Conservation (phyloP, 2,888 invertebrate species). For the Electrophaes corylata region DNA sequence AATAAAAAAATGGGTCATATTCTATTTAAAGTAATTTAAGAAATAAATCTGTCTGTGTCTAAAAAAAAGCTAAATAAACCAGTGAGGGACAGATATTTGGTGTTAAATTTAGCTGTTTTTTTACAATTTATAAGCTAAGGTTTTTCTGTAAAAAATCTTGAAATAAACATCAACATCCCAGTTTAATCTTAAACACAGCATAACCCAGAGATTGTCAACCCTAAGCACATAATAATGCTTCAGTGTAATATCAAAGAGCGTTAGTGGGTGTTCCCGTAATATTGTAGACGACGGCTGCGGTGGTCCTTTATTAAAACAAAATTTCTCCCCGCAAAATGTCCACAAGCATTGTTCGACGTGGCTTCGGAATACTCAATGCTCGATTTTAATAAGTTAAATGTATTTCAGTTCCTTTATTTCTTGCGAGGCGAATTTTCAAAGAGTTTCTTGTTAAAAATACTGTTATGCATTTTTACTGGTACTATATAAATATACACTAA, state of each 20-base stretch:
- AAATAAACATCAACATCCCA: constrained; percentile 41
- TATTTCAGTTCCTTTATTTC: constrained; percentile 40
- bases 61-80: too few species aligned
- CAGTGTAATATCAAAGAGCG: constrained; percentile 77
- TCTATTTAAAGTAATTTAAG: too few species aligned
- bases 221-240: constrained; percentile 77
- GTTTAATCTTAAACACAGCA: constrained; percentile 54
- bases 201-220: constrained; percentile 73
- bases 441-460: background rate
- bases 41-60: too few species aligned
- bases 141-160: constrained; percentile 8
- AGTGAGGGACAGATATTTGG: too few species aligned
- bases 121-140: too few species aligned
- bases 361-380: constrained; percentile 45
- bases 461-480: too few species aligned
- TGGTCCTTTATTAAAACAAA: constrained; percentile 82
- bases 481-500: too few species aligned
- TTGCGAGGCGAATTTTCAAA: constrained; percentile 13
- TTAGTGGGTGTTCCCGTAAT: constrained; percentile 80
- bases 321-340: constrained; percentile 78
- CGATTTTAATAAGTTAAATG: constrained; percentile 54
- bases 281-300: constrained; percentile 75
- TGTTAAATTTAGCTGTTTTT: too few species aligned
- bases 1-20: too few species aligned
- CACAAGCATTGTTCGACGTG: constrained; percentile 62